A percentile compares a stretch with the other conserved stretches of the same genome.
Conservation (phyloP, 2,113 vertebrate species). For the Callospermophilus lateralis region DNA sequence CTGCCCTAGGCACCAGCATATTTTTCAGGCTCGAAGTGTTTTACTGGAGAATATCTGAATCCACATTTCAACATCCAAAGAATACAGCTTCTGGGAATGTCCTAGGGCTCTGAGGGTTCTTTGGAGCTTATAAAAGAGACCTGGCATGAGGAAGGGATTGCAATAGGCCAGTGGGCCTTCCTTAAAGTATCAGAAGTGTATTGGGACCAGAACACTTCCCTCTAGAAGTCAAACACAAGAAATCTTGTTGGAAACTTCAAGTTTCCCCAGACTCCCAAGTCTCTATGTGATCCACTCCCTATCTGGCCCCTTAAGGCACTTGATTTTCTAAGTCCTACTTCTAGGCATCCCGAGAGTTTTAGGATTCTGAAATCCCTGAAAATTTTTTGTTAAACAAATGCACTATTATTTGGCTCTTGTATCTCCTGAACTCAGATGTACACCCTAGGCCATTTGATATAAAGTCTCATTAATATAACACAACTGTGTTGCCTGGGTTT, state of each 20-base stretch:
- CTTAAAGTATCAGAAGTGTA: constrained; percentile 1
- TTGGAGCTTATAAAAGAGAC: neutral
- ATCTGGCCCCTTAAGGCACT: neutral
- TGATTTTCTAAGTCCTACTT: neutral
- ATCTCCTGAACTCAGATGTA: neutral
- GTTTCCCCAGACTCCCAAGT: neutral
- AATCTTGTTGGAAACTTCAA: neutral
- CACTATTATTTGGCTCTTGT: neutral
- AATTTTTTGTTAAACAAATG: neutral
- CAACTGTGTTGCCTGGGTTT: neutral
- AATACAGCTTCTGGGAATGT: constrained; percentile 29
- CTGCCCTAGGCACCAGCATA: neutral
- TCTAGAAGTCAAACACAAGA: neutral
- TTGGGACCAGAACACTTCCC: neutral
- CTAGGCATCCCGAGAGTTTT: neutral
- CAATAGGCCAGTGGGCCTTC: neutral
- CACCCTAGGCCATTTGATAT: constrained; percentile 45
- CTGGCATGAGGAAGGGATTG: neutral
- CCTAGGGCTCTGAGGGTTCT: constrained; percentile 32
- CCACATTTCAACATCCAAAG: constrained; percentile 18
- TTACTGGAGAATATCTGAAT: constrained; percentile 58
- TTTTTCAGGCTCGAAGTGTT: neutral
- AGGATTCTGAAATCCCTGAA: neutral
- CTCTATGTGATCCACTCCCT: neutral
- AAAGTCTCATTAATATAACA: constrained; percentile 63